Evolutionary conservation across 1,140 invertebrate genomes (phyloP), one percentile per base, ranked within the genome.

Genomic region (Cotesia vestalis): DNA sequence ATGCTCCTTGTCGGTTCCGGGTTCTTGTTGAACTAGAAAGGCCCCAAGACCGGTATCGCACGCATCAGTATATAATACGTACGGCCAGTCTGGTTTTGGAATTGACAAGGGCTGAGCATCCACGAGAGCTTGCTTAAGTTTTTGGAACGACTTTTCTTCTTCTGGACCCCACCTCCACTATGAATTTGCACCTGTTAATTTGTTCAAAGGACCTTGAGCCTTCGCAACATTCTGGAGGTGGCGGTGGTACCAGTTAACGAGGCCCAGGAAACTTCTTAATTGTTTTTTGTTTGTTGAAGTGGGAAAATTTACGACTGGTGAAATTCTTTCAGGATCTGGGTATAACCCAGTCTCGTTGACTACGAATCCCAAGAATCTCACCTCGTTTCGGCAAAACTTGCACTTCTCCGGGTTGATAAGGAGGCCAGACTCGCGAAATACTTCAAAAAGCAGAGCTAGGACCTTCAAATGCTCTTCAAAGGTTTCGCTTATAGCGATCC

Each of bases 161-260:
- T 73, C 64, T 5, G 68, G 36, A 35, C 52, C 40, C 67, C 60
- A 71, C 27, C 27, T 71, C 61, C 52, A 74, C 3, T 51, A 53
- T 0, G 27, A 36, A 46, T 63, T 57, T 52, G 55, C 14, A 52
- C 52, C 34, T 27, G 67, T 36, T 3, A 69, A 55, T 40, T 69
- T 69, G 34, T 69, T 34, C 9, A 69, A 35, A 4, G 67, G 67
- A 4, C 67, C 67, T 57, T 55, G 52, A 8, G 46, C 55, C 1
- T 35, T 12, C 36, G 27, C 70, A 34, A 69, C 59, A 34, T n/a
- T n/a, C n/a, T n/a, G n/a, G n/a, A n/a, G n/a, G n/a, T n/a, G n/a
- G n/a, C n/a, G n/a, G n/a, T n/a, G 70, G 36, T 72, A 66, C 70
- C 70, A 72, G n/a, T 64, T 57, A n/a, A 53, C 53, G 6, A 64